phyloP scores from a whole-genome alignment of 2,113 vertebrate species.

The Podarcis muralis region DNA sequence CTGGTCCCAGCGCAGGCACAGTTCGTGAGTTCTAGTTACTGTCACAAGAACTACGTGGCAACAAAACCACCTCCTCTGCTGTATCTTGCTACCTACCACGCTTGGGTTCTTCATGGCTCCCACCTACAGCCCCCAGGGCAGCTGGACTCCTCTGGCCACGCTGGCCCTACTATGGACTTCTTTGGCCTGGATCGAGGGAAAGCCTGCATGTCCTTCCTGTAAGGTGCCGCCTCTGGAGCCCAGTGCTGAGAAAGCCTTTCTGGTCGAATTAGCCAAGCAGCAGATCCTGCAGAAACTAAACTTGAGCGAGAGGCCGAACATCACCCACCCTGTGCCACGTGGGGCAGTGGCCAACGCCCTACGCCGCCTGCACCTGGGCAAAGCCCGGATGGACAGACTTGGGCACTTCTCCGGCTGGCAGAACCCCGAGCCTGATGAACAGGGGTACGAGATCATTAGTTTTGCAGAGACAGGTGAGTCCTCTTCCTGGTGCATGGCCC shows the following conservation, averaged over 20 bases:
- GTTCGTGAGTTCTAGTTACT: not conserved
- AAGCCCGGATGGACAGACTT: conserved; percentile 71
- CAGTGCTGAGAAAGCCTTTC: conserved; percentile 76
- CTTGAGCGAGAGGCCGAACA: conserved; percentile 87
- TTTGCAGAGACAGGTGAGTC: conserved; percentile 91
- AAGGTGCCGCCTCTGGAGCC: conserved; percentile 71
- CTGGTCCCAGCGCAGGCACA: not conserved
- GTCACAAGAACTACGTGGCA: not conserved
- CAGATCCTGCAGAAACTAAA: conserved; percentile 89
- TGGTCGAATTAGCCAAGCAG: conserved; percentile 85
- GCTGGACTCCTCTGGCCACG: conserved; percentile 35
- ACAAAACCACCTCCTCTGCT: not conserved
- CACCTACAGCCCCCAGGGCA: conserved; percentile 14
- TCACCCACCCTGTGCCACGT: conserved; percentile 81
- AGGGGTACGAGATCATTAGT: conserved; percentile 92
- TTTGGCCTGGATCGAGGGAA: conserved; percentile 28
- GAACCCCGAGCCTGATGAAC: conserved; percentile 64
- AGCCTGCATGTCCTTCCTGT: conserved; percentile 73
- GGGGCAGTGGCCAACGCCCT: conserved; percentile 83
- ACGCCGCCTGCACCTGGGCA: conserved; percentile 80
- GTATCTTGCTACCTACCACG: too few relatives aligned
- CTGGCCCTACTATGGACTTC: conserved; percentile 37
- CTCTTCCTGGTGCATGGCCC: not conserved
- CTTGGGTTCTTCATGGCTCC: conserved; percentile 8
- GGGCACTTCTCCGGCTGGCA: conserved; percentile 68